These are phyloP conservation scores for Mythimna loreyi DNA, from an alignment of 2,888 invertebrate genomes.

Conservation along the genomic window DNA sequence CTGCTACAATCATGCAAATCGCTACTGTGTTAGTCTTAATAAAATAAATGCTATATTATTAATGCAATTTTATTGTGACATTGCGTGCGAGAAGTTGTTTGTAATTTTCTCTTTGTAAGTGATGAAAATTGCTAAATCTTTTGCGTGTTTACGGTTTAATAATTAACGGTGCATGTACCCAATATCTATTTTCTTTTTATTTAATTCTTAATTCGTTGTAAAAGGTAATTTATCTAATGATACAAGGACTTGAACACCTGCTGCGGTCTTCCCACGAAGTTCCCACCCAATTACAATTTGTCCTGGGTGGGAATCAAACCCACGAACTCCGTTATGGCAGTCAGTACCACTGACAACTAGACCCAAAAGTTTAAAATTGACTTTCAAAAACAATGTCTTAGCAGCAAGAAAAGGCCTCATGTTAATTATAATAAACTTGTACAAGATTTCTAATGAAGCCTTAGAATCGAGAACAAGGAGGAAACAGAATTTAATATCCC, in stretches of 20 bases:
- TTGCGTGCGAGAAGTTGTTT: conserved; percentile 34
- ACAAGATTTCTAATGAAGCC: conserved; percentile 51
- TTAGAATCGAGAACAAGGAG: conserved; percentile 49
- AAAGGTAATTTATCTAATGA: not conserved
- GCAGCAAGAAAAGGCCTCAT: conserved; percentile 16
- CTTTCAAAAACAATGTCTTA: not conserved
- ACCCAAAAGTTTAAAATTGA: too few relatives aligned
- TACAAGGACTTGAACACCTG: too few relatives aligned
- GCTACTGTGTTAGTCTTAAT: conserved; percentile 20
- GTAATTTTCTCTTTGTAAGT: conserved; percentile 41
- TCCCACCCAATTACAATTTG: too few relatives aligned
- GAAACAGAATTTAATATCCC: conserved; percentile 69
- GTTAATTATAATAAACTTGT: conserved; percentile 51
- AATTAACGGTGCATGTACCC: not conserved
- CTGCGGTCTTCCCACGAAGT: too few relatives aligned
- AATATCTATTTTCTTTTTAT: not conserved
- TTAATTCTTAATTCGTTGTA: not conserved
- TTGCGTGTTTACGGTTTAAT: conserved; percentile 29
- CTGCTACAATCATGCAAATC: conserved; percentile 19
- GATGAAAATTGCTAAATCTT: conserved; percentile 32
- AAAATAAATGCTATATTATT: conserved; percentile 21
- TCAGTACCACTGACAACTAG: too few relatives aligned
- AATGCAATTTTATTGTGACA: conserved; percentile 12
- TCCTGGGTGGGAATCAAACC: too few relatives aligned
- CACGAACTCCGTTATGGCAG: too few relatives aligned